These are phyloP conservation scores for Phrynocephalus vlangalii DNA, from an alignment of 2,797 vertebrate genomes.

Conservation along the genomic window DNA sequence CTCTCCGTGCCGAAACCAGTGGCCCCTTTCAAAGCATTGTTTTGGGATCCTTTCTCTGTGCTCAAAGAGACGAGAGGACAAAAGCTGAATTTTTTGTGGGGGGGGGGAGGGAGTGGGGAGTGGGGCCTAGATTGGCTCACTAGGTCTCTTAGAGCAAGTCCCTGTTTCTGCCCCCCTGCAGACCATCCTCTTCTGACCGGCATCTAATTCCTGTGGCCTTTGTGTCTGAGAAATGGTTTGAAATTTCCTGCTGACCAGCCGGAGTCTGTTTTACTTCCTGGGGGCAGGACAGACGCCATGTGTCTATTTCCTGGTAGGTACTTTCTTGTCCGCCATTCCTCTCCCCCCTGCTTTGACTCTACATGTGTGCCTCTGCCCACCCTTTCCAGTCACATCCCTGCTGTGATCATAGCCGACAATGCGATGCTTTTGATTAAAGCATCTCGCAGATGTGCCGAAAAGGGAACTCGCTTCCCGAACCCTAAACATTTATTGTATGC, in stretches of 20 bases:
- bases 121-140: constrained; percentile 23
- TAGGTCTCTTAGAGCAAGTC: constrained; percentile 55
- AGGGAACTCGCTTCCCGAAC: neutral
- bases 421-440: neutral
- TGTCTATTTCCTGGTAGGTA: constrained; percentile 91
- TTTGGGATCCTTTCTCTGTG: neutral
- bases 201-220: constrained; percentile 99
- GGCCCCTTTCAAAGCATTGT: neutral
- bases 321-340: neutral
- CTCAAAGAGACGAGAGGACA: no score
- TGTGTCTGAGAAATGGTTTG: constrained; percentile 99
- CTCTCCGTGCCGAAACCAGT: neutral
- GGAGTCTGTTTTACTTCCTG: constrained; percentile 87
- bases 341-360: neutral
- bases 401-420: neutral
- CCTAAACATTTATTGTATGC: neutral
- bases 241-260: constrained; percentile 99
- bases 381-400: neutral
- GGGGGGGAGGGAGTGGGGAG: no score
- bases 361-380: no score
- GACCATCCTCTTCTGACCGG: constrained; percentile 95
- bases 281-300: constrained; percentile 86
- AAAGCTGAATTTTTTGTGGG: no score
- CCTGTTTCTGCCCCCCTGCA: constrained; percentile 78
- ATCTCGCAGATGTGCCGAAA: neutral